Evolutionary conservation across 2,113 vertebrate species (phyloP).

Genomic region (Podarcis muralis): DNA sequence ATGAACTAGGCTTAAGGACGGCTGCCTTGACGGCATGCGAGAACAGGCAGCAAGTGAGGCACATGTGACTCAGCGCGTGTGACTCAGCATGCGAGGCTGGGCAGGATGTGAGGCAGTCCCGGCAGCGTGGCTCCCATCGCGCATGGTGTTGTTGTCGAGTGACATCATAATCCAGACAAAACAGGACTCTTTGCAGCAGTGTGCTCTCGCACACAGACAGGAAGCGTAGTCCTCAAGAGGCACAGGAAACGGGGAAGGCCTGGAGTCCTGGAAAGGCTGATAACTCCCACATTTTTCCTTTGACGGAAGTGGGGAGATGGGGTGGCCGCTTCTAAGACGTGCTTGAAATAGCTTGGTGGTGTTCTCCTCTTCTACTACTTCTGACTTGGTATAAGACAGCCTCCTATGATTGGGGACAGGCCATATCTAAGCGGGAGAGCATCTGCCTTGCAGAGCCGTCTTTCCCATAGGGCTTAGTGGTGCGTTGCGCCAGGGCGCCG

Average conservation of each 20-base stretch:
- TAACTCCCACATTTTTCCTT: background rate
- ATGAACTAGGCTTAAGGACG: background rate
- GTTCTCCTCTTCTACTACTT: no score
- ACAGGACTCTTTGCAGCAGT: background rate
- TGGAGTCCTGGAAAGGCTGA: background rate
- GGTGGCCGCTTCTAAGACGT: background rate
- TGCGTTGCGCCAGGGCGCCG: no score
- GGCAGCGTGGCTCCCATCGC: background rate
- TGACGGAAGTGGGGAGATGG: no score
- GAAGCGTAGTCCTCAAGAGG: background rate
- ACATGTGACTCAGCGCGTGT: no score
- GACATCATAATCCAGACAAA: background rate
- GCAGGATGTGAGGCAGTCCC: background rate
- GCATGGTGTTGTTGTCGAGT: no score
- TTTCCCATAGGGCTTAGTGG: no score
- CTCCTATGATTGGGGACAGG: no score
- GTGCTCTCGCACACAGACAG: background rate
- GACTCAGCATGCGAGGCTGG: no score
- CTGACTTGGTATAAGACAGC: no score
- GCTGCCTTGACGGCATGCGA: background rate
- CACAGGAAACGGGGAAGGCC: background rate
- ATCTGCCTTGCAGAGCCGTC: no score
- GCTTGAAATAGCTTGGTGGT: background rate
- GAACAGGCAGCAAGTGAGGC: background rate
- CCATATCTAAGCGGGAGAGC: no score